A percentile compares a stretch with the other conserved stretches of the same genome.
These are phyloP conservation scores for Podiceps cristatus DNA, from an alignment of 2,113 vertebrate genomes.

Conservation along the genomic window DNA sequence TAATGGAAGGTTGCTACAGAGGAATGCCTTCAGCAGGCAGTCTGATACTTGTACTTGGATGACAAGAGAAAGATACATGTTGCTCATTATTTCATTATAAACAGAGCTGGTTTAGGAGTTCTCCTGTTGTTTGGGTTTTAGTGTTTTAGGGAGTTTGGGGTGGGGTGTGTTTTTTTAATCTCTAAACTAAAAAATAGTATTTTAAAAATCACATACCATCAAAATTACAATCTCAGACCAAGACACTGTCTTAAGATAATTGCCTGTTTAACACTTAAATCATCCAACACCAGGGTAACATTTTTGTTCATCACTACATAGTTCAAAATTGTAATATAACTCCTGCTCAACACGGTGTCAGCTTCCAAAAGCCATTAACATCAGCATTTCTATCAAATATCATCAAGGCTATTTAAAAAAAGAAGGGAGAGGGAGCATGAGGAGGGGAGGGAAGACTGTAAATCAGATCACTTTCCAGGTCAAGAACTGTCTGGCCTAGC, in stretches of 20 bases:
- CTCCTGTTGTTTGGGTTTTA: neutral
- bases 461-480: neutral
- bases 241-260: neutral
- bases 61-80: neutral
- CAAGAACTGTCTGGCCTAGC: neutral
- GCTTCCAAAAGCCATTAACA: slow-evolving; percentile 49
- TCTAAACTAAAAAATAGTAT: neutral
- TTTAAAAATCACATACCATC: neutral
- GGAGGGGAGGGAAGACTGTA: neutral
- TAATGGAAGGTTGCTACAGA: slow-evolving; percentile 46
- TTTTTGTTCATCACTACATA: slow-evolving; percentile 23
- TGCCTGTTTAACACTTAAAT: slow-evolving; percentile 45
- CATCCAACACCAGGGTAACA: slow-evolving; percentile 36
- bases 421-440: too few species aligned
- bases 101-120: neutral
- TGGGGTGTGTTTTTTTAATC: neutral
- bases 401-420: neutral
- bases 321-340: slow-evolving; percentile 17
- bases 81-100: neutral
- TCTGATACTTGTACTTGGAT: neutral
- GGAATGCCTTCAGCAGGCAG: neutral
- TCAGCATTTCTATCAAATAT: slow-evolving; percentile 52
- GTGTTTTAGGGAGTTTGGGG: neutral
- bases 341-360: slow-evolving; percentile 6
- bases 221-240: neutral